These are phyloP conservation scores for Drosophila nikananu DNA, from an alignment of 1,140 invertebrate genomes.

Conservation along the genomic window DNA sequence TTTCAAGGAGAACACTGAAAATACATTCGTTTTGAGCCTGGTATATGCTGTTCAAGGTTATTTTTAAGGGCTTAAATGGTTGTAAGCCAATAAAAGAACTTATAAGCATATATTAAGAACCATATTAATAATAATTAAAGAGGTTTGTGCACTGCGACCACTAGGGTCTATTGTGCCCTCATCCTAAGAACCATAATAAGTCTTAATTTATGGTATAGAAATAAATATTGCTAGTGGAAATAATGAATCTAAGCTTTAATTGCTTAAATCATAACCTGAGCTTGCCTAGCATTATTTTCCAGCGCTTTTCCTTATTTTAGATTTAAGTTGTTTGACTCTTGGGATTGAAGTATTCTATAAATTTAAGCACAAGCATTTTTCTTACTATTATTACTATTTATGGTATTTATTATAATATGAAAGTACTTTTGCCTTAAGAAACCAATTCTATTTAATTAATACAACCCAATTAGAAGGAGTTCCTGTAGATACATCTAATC, in stretches of 20 bases:
- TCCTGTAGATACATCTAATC: neutral
- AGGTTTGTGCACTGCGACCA: too few relatives aligned
- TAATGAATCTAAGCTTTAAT: neutral
- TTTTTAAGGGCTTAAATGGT: neutral
- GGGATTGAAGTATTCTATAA: too few relatives aligned
- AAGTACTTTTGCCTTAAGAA: too few relatives aligned
- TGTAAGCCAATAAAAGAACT: neutral
- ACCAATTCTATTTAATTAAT: neutral
- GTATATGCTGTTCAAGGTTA: neutral
- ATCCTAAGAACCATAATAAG: neutral
- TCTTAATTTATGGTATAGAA: neutral
- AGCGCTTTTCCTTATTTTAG: too few relatives aligned
- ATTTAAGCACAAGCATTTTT: too few relatives aligned
- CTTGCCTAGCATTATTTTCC: neutral
- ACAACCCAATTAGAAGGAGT: neutral
- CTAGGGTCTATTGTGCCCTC: too few relatives aligned
- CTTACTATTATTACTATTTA: too few relatives aligned
- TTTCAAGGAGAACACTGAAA: neutral
- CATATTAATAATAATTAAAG: too few relatives aligned
- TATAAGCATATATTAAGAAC: neutral
- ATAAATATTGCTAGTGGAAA: neutral
- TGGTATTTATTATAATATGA: too few relatives aligned
- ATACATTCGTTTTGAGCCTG: neutral
- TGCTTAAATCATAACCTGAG: too few relatives aligned
- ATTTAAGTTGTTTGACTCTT: too few relatives aligned